Conservation (phyloP, 2,113 vertebrate genomes). For the Pungitius pungitius region DNA sequence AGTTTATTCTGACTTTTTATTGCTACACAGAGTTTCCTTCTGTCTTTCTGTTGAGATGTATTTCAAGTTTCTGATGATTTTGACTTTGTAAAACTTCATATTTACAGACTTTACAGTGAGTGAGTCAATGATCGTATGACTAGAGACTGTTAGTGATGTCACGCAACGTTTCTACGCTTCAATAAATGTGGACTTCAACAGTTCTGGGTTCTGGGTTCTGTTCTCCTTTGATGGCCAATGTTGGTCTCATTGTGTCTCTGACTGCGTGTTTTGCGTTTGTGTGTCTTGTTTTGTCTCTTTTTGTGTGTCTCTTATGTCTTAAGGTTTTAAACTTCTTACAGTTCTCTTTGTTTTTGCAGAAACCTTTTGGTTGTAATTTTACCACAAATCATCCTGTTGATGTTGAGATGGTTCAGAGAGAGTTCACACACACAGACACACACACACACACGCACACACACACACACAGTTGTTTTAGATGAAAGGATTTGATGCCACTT, state of each 20-base stretch:
- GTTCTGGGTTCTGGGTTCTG: not conserved
- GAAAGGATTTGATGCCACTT: constrained; percentile 5
- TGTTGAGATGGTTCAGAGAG: constrained; percentile 20
- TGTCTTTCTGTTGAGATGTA: not conserved
- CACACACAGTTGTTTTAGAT: not conserved
- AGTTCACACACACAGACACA: constrained; percentile 17
- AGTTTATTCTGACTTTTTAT: not conserved
- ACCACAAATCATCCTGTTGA: constrained; percentile 35
- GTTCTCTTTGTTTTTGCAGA: constrained; percentile 20
- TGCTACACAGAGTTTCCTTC: not conserved
- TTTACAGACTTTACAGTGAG: not conserved
- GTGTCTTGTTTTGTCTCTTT: not conserved
- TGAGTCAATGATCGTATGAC: constrained; percentile 1
- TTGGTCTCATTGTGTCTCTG: not conserved
- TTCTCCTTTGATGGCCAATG: constrained; percentile 1
- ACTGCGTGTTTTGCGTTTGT: not conserved
- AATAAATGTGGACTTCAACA: constrained; percentile 30
- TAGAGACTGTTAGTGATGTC: constrained; percentile 22
- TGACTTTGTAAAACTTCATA: not conserved
- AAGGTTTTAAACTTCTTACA: not conserved
- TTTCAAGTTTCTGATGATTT: not conserved
- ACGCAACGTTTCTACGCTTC: constrained; percentile 33
- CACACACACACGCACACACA: not conserved
- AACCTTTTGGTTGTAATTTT: constrained; percentile 23
- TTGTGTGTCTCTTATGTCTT: not conserved